Base-by-base conservation (phyloP, 2,113 vertebrate species). In the Dicerorhinus sumatrensis region DNA sequence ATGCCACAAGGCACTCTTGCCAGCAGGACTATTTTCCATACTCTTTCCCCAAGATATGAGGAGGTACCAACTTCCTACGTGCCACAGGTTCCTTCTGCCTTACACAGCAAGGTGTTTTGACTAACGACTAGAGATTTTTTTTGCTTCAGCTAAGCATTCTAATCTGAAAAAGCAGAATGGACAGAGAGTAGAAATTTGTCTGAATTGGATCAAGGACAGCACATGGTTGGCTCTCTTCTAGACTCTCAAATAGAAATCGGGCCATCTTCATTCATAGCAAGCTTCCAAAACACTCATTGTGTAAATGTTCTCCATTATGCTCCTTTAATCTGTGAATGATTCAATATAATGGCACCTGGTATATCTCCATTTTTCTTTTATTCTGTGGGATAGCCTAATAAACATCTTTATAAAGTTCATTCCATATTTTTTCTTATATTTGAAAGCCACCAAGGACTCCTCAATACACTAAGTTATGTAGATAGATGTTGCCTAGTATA, bases 291-390 rank as follows among this genome's bases (percentile, higher is more conserved):
- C 10, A 62, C 27, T 69, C 62, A 70, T 13, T 93, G n/a, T 83
- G 9, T 90, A 92, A 97, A 88, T 14, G 5, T 27, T 39, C 16
- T 25, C 46, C 39, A 62, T 86, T 93, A 51, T 58, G 31, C 2
- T 42, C 17, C 16, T 93, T 91, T 80, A 75, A 86, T 86, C 46
- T 77, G 16, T 81, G 65, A 91, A 89, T 89, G 29, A 91, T 25
- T 95, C 39, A 73, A 25, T 72, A 88, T 70, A 75, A 90, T 89
- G 70, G 13, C 16, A 83, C 4, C 6, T n/a, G 20, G 29, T 67
- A n/a, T 69, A 70, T 11, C 7, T 90, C 12, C 23, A 69, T 46
- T 76, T 73, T 62, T 80, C 81, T 89, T 62, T 39, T n/a, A 65
- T 86, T 90, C 17, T 83, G 69, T 58, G 25, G 29, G 11, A 48